Conservation (phyloP, 2,797 vertebrate genomes). For the Sebastes vulpes region DNA sequence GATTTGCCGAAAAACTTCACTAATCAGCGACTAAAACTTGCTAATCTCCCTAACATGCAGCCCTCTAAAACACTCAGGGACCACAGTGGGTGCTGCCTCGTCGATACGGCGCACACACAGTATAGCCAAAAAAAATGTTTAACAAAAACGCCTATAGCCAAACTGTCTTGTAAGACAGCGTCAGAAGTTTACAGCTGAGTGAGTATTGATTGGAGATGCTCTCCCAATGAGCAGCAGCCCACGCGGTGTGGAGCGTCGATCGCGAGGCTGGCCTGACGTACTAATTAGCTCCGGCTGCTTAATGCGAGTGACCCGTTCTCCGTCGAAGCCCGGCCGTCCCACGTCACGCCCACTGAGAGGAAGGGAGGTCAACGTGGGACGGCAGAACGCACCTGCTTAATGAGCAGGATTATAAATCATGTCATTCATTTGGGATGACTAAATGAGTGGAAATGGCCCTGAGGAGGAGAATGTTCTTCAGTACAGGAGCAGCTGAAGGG, state of each 20-base stretch:
- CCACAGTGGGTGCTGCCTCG: constrained; percentile 24
- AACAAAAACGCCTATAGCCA: constrained; percentile 58
- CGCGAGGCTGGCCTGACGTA: constrained; percentile 28
- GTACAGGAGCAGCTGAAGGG: constrained; percentile 25
- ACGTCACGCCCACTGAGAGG: constrained; percentile 33
- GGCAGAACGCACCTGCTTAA: constrained; percentile 41
- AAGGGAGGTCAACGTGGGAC: constrained; percentile 40
- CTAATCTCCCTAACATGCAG: constrained; percentile 37
- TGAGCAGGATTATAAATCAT: constrained; percentile 39
- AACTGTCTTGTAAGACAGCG: constrained; percentile 52
- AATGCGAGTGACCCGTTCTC: constrained; percentile 30
- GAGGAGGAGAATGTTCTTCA: constrained; percentile 14
- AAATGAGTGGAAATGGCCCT: constrained; percentile 22
- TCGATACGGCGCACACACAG: constrained; percentile 39
- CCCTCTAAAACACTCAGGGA: constrained; percentile 47
- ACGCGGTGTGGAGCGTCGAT: constrained; percentile 39
- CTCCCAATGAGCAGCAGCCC: constrained; percentile 63
- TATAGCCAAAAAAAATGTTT: constrained; percentile 34
- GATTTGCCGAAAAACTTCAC: constrained; percentile 28
- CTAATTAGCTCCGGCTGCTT: constrained; percentile 68
- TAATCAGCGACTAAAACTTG: constrained; percentile 43
- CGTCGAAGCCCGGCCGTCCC: constrained; percentile 30
- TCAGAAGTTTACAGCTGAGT: constrained; percentile 40
- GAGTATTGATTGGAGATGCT: constrained; percentile 54
- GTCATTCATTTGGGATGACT: constrained; percentile 33